Evolutionary conservation across 2,113 vertebrate genomes (phyloP).

Genomic region (Pomatorhinus ruficollis): DNA sequence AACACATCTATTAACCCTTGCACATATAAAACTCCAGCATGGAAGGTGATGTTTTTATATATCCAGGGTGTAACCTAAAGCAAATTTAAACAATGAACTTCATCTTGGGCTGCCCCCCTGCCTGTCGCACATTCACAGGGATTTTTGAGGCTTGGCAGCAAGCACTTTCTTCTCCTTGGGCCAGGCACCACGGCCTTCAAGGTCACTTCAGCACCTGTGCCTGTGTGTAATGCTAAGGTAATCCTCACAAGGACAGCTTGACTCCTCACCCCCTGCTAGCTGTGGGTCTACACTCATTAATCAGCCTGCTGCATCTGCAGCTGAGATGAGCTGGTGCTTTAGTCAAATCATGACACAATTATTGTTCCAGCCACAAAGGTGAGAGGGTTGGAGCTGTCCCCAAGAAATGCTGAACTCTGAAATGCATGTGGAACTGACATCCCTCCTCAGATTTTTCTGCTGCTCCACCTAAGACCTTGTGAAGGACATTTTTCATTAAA

Average conservation of each 20-base stretch:
- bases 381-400: background rate
- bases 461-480: background rate
- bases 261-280: background rate
- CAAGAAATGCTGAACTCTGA: background rate
- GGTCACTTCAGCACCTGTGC: conserved; percentile 16
- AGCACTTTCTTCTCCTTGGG: background rate
- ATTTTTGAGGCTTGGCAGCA: background rate
- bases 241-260: background rate
- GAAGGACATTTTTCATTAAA: background rate
- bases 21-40: background rate
- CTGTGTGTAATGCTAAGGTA: background rate
- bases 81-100: background rate
- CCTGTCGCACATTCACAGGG: background rate
- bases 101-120: background rate
- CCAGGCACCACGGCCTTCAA: background rate
- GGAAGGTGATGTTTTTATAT: background rate
- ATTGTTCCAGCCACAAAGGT: background rate
- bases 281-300: background rate
- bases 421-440: background rate
- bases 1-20: background rate
- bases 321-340: background rate
- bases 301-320: background rate
- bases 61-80: background rate
- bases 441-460: background rate
- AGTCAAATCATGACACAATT: background rate